Base-by-base conservation (phyloP, 2,113 vertebrate species). In the Ammospiza nelsoni region DNA sequence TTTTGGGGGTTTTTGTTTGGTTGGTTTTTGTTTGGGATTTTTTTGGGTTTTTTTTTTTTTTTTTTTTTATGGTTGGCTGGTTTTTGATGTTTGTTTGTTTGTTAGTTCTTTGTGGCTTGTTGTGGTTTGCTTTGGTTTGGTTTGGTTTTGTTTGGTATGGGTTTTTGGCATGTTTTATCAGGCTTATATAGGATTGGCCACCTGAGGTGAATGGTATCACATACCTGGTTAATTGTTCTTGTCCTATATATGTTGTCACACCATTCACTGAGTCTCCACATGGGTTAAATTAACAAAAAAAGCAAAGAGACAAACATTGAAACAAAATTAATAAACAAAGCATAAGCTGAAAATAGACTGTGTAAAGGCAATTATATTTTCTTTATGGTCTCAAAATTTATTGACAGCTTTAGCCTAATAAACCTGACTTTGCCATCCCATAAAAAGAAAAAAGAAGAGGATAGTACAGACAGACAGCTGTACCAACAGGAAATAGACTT, bases 231-330 rank as follows among this genome's bases (percentile, higher is more conserved):
- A 39, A 72, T 33, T 1, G 0, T 72, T 88, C 28, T 44, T 79
- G 58, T 44, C 41, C 15, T 9, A 28, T 37, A 6, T 73, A 65
- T 29, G 41, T 49, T 71, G 41, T 92, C 79, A 73, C 41, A 67
- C 5, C 35, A 85, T 62, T 65, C 54, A 58, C 23, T 16, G 18
- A 43, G 10, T 27, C 76, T 74, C 54, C n/a, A 76, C 18, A 62
- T 63, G 54, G 33, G 29, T 95, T 97, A 95, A 91, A 95, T 61
- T 88, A 94, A 71, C 65, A 87, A 77, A 39, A 39, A 4, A 83
- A 90, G 33, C 49, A 57, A 89, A 68, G 9, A 86, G 46, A 77
- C 6, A n/a, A 35, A 81, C 8, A 73, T 20, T 23, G 24, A 31
- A 22, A 35, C 12, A 46, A 74, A 44, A 58, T 29, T 8, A 62